A percentile compares a stretch with the other conserved stretches of the same genome.
These are phyloP conservation scores for Tapera naevia DNA, from an alignment of 2,797 vertebrate species.

Conservation along the genomic window DNA sequence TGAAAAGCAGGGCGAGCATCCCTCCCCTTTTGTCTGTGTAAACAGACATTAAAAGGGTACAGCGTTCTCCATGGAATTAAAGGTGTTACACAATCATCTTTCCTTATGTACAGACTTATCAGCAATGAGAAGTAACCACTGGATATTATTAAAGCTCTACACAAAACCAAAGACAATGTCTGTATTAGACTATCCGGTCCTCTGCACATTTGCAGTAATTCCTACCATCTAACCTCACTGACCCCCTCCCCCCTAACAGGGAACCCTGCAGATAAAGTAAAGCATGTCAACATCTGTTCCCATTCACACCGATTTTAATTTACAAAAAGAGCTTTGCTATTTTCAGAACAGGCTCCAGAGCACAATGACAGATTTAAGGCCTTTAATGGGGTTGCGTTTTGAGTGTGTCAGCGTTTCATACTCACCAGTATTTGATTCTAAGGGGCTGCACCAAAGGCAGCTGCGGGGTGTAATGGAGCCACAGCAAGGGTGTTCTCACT, in stretches of 20 bases:
- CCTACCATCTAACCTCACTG: constrained; percentile 72
- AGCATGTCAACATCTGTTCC: constrained; percentile 80
- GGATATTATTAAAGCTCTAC: constrained; percentile 16
- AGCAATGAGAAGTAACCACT: constrained; percentile 22
- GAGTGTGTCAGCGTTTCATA: constrained; percentile 83
- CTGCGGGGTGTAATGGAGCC: constrained; percentile 60
- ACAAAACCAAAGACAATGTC: constrained; percentile 40
- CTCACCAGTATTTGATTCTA: constrained; percentile 78
- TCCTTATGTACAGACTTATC: not conserved
- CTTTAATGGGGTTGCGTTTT: constrained; percentile 86
- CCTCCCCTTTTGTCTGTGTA: not conserved
- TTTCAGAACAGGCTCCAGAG: constrained; percentile 80
- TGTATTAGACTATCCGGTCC: constrained; percentile 17
- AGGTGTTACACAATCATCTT: not conserved
- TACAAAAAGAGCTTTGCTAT: constrained; percentile 83
- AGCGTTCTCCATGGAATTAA: not conserved
- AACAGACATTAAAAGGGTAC: not conserved
- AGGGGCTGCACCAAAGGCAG: constrained; percentile 73
- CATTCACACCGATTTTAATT: constrained; percentile 83
- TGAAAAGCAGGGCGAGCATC: not conserved
- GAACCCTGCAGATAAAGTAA: constrained; percentile 79
- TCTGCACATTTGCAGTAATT: constrained; percentile 74
- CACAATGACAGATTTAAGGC: constrained; percentile 92
- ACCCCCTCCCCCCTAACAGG: constrained; percentile 68
- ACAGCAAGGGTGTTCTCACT: constrained; percentile 50